Percentiles rank a stretch among this genome's conserved stretches.
Conservation (phyloP, 2,113 vertebrate genomes). For the Forbesichthys agassizii region DNA sequence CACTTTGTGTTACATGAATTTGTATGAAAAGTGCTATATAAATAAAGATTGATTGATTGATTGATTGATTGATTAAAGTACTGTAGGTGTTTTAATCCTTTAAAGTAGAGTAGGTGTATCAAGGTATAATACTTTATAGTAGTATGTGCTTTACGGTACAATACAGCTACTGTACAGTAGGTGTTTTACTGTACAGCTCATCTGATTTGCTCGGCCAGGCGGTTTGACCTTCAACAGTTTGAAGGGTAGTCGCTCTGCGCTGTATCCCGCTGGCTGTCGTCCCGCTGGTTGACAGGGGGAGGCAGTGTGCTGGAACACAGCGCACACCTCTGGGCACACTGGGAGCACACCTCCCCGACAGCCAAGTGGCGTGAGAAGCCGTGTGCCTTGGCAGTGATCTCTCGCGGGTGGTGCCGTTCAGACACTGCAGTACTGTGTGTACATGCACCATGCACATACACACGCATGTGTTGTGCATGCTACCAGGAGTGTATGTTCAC, state of each 20-base stretch:
- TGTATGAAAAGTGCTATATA: no score
- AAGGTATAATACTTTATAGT: no score
- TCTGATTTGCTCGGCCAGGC: slow-evolving; percentile 3
- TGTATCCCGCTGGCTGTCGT: slow-evolving; percentile 24
- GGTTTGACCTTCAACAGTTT: slow-evolving; percentile 45
- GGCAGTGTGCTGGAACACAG: slow-evolving; percentile 33
- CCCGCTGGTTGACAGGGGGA: slow-evolving; percentile 19
- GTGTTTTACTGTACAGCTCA: no score
- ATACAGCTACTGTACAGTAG: no score
- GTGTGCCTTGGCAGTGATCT: not conserved
- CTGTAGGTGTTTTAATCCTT: no score
- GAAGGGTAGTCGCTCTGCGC: slow-evolving; percentile 30
- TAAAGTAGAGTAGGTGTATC: no score
- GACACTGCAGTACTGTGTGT: not conserved
- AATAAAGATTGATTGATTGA: no score
- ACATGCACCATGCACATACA: slow-evolving; percentile 12
- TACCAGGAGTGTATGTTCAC: not conserved
- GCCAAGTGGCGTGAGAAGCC: slow-evolving; percentile 26
- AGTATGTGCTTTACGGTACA: no score
- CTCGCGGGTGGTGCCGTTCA: not conserved
- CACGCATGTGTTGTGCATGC: not conserved
- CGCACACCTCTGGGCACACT: slow-evolving; percentile 32
- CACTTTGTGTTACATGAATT: no score
- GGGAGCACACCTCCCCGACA: slow-evolving; percentile 18
- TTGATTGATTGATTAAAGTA: no score